Evolutionary conservation across 2,888 invertebrate species (phyloP).

Genomic region (Autographa gamma): DNA sequence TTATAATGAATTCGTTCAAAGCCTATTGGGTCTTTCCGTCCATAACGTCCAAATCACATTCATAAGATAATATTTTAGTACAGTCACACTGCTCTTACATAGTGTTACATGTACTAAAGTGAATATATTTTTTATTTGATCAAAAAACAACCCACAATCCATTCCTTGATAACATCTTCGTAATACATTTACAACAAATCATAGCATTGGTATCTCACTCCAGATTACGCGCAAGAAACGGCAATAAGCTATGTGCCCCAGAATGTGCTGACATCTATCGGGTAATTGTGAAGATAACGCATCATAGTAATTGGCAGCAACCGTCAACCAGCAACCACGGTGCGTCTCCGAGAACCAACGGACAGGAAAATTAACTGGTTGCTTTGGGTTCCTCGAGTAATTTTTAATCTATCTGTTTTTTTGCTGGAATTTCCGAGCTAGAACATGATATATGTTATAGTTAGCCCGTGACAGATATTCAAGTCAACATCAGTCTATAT

Average conservation of each 20-base stretch:
- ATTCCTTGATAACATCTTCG: too few relatives aligned
- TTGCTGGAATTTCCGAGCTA: neutral
- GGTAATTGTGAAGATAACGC: constrained; percentile 56
- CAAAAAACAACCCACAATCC: too few relatives aligned
- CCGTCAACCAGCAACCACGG: constrained; percentile 40
- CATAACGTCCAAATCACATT: too few relatives aligned
- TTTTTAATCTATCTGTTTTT: neutral
- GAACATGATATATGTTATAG: too few relatives aligned
- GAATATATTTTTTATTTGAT: too few relatives aligned
- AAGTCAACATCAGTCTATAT: too few relatives aligned
- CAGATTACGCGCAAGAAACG: constrained; percentile 8
- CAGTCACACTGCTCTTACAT: too few relatives aligned
- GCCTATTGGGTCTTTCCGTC: too few relatives aligned
- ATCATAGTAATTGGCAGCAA: constrained; percentile 57
- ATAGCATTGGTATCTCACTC: neutral
- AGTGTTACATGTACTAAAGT: too few relatives aligned
- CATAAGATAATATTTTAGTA: too few relatives aligned
- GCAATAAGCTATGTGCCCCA: constrained; percentile 27
- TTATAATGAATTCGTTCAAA: too few relatives aligned
- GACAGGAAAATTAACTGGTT: constrained; percentile 64
- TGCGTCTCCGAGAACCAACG: constrained; percentile 55
- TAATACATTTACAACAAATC: neutral
- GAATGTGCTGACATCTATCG: constrained; percentile 39
- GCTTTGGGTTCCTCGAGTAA: constrained; percentile 38
- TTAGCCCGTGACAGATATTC: too few relatives aligned